Percentiles rank a stretch among this genome's conserved stretches.
Evolutionary conservation across 2,888 invertebrate species (phyloP).

Genomic region (Pasiphila rectangulata): DNA sequence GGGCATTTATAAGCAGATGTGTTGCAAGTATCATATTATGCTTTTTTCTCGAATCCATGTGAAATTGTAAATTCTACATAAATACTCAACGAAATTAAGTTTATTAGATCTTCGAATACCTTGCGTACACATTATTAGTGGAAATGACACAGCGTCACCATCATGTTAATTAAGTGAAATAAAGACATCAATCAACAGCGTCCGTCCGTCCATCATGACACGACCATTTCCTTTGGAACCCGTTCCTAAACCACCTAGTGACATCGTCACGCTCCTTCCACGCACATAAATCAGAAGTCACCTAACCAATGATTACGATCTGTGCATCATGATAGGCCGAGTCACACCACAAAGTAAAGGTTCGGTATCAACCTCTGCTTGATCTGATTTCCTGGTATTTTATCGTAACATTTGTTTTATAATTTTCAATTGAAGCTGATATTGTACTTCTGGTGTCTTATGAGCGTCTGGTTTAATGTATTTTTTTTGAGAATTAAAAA

Average conservation of each 20-base stretch:
- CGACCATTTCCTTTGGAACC: slow-evolving; percentile 16
- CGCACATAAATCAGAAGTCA: slow-evolving; percentile 16
- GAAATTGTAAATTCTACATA: no score
- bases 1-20: no score
- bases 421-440: no score
- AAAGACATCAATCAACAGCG: slow-evolving; percentile 16
- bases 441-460: background rate
- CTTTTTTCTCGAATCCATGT: no score
- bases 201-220: slow-evolving; percentile 18
- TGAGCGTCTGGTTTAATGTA: background rate
- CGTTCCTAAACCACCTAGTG: slow-evolving; percentile 11
- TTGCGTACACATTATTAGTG: background rate
- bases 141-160: background rate
- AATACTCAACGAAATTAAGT: no score
- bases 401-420: no score
- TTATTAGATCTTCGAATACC: no score
- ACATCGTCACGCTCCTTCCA: slow-evolving; percentile 13
- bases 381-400: no score
- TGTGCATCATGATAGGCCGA: slow-evolving; percentile 1
- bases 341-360: background rate
- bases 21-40: no score
- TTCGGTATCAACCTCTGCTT: no score
- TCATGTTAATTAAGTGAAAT: slow-evolving; percentile 11
- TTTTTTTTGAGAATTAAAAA: no score
- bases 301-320: slow-evolving; percentile 14